Base-by-base conservation (phyloP, 1,140 invertebrate genomes). In the Venustaconcha ellipsiformis region DNA sequence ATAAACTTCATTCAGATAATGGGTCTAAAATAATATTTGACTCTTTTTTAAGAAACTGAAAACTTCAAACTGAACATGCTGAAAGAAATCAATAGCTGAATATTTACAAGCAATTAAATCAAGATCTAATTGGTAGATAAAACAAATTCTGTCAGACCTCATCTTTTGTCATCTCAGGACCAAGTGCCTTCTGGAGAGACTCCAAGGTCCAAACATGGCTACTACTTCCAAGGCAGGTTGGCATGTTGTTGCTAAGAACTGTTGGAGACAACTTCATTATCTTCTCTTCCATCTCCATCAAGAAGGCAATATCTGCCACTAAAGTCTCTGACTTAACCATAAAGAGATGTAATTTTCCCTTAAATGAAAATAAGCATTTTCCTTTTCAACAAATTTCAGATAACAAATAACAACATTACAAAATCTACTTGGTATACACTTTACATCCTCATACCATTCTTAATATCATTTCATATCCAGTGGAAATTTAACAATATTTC, bases 191-290 rank as follows among this genome's bases (percentile, higher is more conserved):
- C 11, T 66, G 37, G 8, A 75, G 30, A n/a, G 72, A 59, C 1
- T 72, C 69, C 18, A 56, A 30, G 20, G 60, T 68, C 80, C 81
- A 82, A 0, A 82, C 77, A 67, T 82, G 81, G n/a, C 73, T 74
- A 17, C 59, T 72, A 26, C 59, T 55, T 30, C 73, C 76, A 15
- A 80, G 63, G 62, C 59, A 62, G 14, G 78, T 73, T 1, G 76
- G 69, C n/a, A 74, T 48, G 12, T 67, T 74, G 20, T 72, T 69
- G 37, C 70, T 65, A 67, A 79, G 75, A 1, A 55, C 67, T 26
- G 78, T 62, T 23, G 73, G 73, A 15, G 56, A 63, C 20, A 82
- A 57, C 23, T 69, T 69, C 30, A 76, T 70, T 23, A 81, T n/a
- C 15, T 63, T 64, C 0, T 55, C 67, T 17, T 78, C 64, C 57